Evolutionary conservation across 2,888 invertebrate species (phyloP).

Genomic region (Platypus cylindrus): DNA sequence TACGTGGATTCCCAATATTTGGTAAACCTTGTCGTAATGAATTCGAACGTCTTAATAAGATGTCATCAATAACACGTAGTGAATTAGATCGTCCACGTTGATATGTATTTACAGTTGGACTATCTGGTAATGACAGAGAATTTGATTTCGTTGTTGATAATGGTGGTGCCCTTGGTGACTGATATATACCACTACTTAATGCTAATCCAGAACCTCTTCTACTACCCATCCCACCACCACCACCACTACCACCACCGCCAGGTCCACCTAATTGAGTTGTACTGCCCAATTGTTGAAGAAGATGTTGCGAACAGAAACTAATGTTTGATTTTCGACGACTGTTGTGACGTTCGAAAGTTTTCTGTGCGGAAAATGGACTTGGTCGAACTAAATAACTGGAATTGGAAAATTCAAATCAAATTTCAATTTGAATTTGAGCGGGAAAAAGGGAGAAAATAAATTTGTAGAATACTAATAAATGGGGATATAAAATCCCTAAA

Average conservation of each 20-base stretch:
- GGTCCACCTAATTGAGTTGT: slow-evolving; percentile 39
- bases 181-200: slow-evolving; percentile 42
- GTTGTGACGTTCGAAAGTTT: slow-evolving; percentile 87
- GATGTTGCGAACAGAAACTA: slow-evolving; percentile 74
- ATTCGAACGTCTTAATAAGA: slow-evolving; percentile 68
- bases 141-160: slow-evolving; percentile 75
- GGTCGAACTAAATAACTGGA: slow-evolving; percentile 81
- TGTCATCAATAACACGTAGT: slow-evolving; percentile 74
- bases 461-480: too few relatives aligned
- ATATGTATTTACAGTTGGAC: slow-evolving; percentile 69
- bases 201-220: slow-evolving; percentile 18
- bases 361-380: slow-evolving; percentile 89
- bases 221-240: slow-evolving; percentile 32
- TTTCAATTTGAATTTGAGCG: too few relatives aligned
- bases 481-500: too few relatives aligned
- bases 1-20: slow-evolving; percentile 45
- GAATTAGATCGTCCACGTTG: slow-evolving; percentile 71
- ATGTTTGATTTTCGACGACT: slow-evolving; percentile 83
- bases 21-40: slow-evolving; percentile 72
- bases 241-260: slow-evolving; percentile 29
- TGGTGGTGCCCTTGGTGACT: slow-evolving; percentile 60
- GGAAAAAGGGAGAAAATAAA: too few relatives aligned
- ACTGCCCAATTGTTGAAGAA: slow-evolving; percentile 50
- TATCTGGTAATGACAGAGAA: slow-evolving; percentile 79
- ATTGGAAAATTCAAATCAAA: too few relatives aligned